Evolutionary conservation across 2,888 invertebrate genomes (phyloP), one percentile per base, ranked within the genome.

Genomic region (Morpho deidamia): DNA sequence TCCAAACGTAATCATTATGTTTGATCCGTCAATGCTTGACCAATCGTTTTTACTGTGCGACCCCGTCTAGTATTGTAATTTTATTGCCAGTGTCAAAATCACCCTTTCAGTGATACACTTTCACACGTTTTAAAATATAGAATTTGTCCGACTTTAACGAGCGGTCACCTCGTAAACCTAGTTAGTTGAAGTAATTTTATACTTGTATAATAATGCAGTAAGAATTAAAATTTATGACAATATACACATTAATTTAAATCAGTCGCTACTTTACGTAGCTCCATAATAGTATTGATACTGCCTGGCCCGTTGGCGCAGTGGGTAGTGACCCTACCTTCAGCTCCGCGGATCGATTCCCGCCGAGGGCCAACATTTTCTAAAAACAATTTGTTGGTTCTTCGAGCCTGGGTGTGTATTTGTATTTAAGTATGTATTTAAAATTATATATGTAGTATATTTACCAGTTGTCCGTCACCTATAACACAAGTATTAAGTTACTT

Each of bases 41-140:
- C 86, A 85, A 86, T 84, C 79, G 75, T 66, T 65, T 83, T 84
- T 81, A 84, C 71, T 73, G 75, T 61, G 61, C 70, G 74, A 78
- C 80, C 79, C 76, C 75, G 71, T 11, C 72, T 72, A 76, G 76
- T 76, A 75, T 76, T 71, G 71, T 71, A 69, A 69, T 74, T 81
- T 81, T 78, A 78, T 76, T 67, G 66, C 67, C 56, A 58, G 61
- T 69, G 74, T 74, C 74, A 70, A 68, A 68, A 51, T 48, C 64
- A 76, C 76, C 79, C 81, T 76, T 74, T 74, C 77, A 78, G 74
- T 81, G 70, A 78, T 83, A 74, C 76, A 80, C 82, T 84, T 85
- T 88, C 86, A 85, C 85, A 88, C 86, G 84, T 86, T 84, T 76
- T 80, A 76, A 83, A 81, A 82, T 66, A 63, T 72, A 70, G 77